Percentiles rank a stretch among this genome's conserved stretches.
Evolutionary conservation across 2,113 vertebrate species (phyloP).

Genomic region (Parus major): DNA sequence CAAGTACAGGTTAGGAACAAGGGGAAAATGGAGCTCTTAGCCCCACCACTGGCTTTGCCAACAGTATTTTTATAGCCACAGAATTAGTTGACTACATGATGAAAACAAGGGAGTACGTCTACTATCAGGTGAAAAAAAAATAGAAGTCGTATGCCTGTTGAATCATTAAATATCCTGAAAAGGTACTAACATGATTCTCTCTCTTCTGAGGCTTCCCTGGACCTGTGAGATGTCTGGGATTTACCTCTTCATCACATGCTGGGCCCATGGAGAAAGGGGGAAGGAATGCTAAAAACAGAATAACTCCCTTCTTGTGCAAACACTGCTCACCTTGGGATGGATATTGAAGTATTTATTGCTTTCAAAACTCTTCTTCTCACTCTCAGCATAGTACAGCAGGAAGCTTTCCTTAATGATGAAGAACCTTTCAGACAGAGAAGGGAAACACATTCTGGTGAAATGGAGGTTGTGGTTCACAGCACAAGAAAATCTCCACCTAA

Average conservation of each 20-base stretch:
- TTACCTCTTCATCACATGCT: not conserved
- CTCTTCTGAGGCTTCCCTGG: not conserved
- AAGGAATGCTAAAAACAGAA: not conserved
- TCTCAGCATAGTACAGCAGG: constrained; percentile 94
- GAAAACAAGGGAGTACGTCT: not conserved
- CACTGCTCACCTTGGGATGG: constrained; percentile 88
- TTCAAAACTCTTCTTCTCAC: constrained; percentile 92
- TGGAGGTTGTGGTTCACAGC: not conserved
- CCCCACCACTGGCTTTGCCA: not conserved
- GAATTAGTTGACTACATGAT: not conserved
- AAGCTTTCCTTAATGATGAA: constrained; percentile 99
- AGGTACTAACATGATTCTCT: not conserved
- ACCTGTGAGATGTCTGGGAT: not conserved
- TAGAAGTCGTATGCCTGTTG: not conserved
- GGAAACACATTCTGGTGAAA: not conserved
- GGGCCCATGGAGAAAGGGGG: not conserved
- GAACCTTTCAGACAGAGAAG: constrained; percentile 78
- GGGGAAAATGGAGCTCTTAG: not conserved
- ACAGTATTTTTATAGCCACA: not conserved
- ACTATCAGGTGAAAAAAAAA: not conserved
- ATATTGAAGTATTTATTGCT: constrained; percentile 94
- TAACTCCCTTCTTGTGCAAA: not conserved
- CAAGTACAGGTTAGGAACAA: not conserved
- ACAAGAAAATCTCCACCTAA: not conserved
- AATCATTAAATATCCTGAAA: not conserved